A percentile compares a stretch with the other conserved stretches of the same genome.
Evolutionary conservation across 2,888 invertebrate species (phyloP).

Genomic region (Anoplius nigerrimus): DNA sequence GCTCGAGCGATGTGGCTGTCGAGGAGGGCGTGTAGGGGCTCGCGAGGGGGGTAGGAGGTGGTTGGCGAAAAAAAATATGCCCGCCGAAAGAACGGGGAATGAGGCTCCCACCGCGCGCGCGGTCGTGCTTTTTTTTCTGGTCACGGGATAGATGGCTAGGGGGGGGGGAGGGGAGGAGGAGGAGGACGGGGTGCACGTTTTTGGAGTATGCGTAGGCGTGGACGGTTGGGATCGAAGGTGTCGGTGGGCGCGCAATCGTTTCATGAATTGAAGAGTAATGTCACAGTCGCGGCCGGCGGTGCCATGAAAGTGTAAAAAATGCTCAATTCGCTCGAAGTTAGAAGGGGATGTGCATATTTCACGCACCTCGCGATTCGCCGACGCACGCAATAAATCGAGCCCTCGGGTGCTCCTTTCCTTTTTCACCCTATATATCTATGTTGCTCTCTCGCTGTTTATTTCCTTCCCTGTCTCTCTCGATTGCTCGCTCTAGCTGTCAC

Average conservation of each 20-base stretch:
- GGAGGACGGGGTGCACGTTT: not conserved
- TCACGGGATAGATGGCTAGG: slow-evolving; percentile 12
- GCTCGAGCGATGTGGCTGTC: slow-evolving; percentile 27
- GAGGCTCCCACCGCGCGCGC: slow-evolving; percentile 12
- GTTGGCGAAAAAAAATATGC: not conserved
- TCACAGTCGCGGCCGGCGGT: not conserved
- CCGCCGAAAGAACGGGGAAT: not conserved
- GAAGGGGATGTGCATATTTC: not conserved
- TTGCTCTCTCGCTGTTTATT: not conserved
- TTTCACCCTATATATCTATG: not conserved
- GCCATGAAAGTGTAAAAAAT: not conserved
- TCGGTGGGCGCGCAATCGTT: slow-evolving; percentile 27
- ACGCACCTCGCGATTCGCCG: not conserved
- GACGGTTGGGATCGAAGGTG: too few relatives aligned
- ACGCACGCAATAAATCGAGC: not conserved
- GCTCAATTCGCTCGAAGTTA: too few relatives aligned
- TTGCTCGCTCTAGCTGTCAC: not conserved
- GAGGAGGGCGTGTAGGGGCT: slow-evolving; percentile 10
- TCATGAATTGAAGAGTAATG: slow-evolving; percentile 25
- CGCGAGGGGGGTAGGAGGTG: not conserved
- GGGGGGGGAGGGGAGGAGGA: not conserved
- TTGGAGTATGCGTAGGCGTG: slow-evolving; percentile 31
- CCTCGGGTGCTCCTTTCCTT: slow-evolving; percentile 2
- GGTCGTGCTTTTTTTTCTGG: not conserved
- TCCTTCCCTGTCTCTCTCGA: not conserved